Base-by-base conservation (phyloP, 2,888 invertebrate species). In the Miltochrista miniata region DNA sequence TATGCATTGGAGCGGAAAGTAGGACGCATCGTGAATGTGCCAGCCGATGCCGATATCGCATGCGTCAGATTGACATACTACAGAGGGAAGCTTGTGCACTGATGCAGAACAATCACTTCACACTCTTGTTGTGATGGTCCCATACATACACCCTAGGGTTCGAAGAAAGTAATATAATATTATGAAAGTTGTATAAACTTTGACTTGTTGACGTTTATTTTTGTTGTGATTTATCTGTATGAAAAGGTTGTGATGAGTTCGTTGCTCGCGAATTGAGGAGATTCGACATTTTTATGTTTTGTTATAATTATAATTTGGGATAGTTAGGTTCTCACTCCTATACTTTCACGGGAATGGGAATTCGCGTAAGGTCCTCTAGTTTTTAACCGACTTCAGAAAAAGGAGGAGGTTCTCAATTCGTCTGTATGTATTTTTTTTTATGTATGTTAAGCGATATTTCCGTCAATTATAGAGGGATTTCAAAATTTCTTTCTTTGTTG, bases 111-210 rank as follows among this genome's bases (percentile, higher is more conserved):
- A 61, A 59, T 61, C 68, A 53, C 58, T 56, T 68, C 45, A 50
- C 61, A 59, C 57, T 61, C 42, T 42, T 51, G 47, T 60, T 57
- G n/a, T n/a, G n/a, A n/a, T n/a, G 62, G 54, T 57, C 61, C 55
- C 54, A n/a, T n/a, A n/a, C 46, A 39, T 47, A 58, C 45, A 48
- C 60, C 59, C 68, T 69, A 65, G 63, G 64, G 72, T 66, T 63
- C 68, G 61, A 74, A 64, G 75, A 77, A 78, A 79, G 75, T 70
- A 54, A 54, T 70, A 54, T 54, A 56, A 64, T 29, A 64, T 68
- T 64, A 60, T 48, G 56, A 65, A 64, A 56, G 64, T 58, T n/a
- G 49, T 33, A 45, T 51, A 13, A 47, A 43, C 15, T 30, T 13
- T 14, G 33, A 33, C 18, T 36, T 38, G 31, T 50, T 51, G 38